phyloP scores from a whole-genome alignment of 2,797 vertebrate genomes.

The Syngnathus rostellatus region DNA sequence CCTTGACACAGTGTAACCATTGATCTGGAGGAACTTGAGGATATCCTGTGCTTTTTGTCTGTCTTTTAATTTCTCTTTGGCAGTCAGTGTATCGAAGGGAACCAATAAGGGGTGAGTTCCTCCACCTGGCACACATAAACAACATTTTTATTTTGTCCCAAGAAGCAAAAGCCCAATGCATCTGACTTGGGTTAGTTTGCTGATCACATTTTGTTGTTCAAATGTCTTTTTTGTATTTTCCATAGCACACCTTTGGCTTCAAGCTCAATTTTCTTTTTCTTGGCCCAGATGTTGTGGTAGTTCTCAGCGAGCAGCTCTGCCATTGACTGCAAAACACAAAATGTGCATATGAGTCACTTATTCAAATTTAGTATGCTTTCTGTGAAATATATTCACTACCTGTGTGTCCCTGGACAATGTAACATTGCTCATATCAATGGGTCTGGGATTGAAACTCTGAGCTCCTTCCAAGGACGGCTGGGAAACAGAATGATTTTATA shows the following conservation, averaged over 20 bases:
- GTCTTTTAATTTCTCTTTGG: conserved; percentile 93
- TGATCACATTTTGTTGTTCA: no score
- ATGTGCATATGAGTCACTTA: neutral
- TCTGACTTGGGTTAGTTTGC: neutral
- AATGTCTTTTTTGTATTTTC: conserved; percentile 9
- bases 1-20: conserved; percentile 87
- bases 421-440: conserved; percentile 95
- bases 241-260: conserved; percentile 82
- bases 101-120: conserved; percentile 91
- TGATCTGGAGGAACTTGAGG: conserved; percentile 93
- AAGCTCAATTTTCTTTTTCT: conserved; percentile 88
- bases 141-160: neutral
- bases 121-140: conserved; percentile 70
- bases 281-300: conserved; percentile 95
- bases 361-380: neutral
- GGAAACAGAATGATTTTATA: neutral
- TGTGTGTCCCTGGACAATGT: conserved; percentile 88
- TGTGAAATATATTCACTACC: conserved; percentile 46
- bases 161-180: neutral
- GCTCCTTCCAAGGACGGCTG: conserved; percentile 85
- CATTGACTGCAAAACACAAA: conserved; percentile 74
- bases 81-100: conserved; percentile 91
- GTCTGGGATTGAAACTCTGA: conserved; percentile 82
- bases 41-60: conserved; percentile 91
- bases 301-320: conserved; percentile 95